Evolutionary conservation across 2,113 vertebrate species (phyloP), one percentile per base, ranked within the genome.

Genomic region (Uropsilus gracilis): DNA sequence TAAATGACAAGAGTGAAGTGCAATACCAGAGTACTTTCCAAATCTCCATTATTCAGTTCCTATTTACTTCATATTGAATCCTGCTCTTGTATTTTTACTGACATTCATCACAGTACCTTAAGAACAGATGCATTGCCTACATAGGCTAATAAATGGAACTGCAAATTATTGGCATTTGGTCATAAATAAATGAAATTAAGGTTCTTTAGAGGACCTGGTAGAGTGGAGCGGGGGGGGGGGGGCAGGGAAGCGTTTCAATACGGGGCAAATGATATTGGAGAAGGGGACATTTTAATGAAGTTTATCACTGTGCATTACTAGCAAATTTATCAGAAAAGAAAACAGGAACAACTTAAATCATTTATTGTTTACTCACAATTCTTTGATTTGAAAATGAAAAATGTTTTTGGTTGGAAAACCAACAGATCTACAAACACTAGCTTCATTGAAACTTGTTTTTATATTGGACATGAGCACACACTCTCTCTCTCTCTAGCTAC

Each of bases 1-100:
- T 68, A 91, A 96, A 94, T 96, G 89, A 96, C 90, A 97, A 80
- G 72, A 95, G 94, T 20, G 90, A 94, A 86, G 96, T 3, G 16
- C 93, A 78, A 63, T 72, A 83, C 8, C 91, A 90, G 32, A 94
- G 81, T 84, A 55, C 12, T 96, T 89, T 44, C 91, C 89, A 83
- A 80, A 42, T 84, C 80, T 55, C 50, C 34, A 34, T 91, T 55
- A 88, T 68, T 83, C 30, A 22, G 69, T 78, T 69, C 63, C 91
- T 95, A 89, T 84, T 94, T 94, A 94, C 87, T 96, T 92, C 75
- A 75, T 12, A 37, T 22, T 80, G 57, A 55, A 34, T 63, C 63
- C 44, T 59, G 16, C 32, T 86, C 7, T 64, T 95, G 61, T 84
- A 22, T 78, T 80, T 90, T 86, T 48, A 75, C 34, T 77, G 59